A percentile compares a stretch with the other conserved stretches of the same genome.
These are phyloP conservation scores for human DNA, from an alignment of 2,113 vertebrate species.

Conservation along the genomic window GRCh38 chr7:67704501-67705000, in stretches of 20 bases:
- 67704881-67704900: background rate
- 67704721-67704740: background rate
- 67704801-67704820: background rate
- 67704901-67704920: background rate
- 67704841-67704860: background rate
- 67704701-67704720: background rate
- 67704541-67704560: background rate
- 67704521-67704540: background rate
- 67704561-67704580: background rate
- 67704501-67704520: background rate
- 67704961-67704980: background rate
- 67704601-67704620: background rate
- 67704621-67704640: background rate
- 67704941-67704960: background rate
- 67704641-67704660: background rate
- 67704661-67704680: background rate
- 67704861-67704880: no score
- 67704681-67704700: background rate
- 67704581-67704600: background rate
- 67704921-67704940: background rate
- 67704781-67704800: background rate
- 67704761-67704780: background rate
- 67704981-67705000: no score
- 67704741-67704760: background rate
- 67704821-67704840: background rate